Percentiles rank a stretch among this genome's conserved stretches.
phyloP scores from a whole-genome alignment of 2,888 invertebrate genomes.

The Apomyelois bistriatella region DNA sequence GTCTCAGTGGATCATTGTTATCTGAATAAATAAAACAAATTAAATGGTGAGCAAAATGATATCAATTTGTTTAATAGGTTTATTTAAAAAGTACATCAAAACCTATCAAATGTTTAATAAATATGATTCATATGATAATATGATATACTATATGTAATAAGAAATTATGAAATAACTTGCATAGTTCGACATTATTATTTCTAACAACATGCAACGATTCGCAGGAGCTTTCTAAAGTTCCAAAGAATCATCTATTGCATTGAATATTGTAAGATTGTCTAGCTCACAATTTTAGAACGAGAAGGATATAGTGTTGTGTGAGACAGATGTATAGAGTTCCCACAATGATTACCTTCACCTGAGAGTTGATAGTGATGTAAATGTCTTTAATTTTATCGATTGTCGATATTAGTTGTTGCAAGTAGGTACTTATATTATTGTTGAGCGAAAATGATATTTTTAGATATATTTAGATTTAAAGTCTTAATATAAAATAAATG shows the following conservation, averaged over 20 bases:
- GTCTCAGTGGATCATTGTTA: no score
- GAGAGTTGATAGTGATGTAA: slow-evolving; percentile 37
- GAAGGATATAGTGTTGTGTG: slow-evolving; percentile 49
- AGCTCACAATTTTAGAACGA: slow-evolving; percentile 56
- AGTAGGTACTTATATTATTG: no score
- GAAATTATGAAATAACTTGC: background rate
- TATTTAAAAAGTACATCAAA: no score
- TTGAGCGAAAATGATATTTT: no score
- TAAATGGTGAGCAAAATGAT: no score
- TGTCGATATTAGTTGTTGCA: slow-evolving; percentile 1
- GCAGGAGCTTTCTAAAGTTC: slow-evolving; percentile 18
- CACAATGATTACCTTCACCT: slow-evolving; percentile 78
- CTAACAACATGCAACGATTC: slow-evolving; percentile 14
- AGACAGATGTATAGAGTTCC: slow-evolving; percentile 64
- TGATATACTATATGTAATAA: background rate
- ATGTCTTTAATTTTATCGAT: background rate
- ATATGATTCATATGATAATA: no score
- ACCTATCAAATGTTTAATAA: no score
- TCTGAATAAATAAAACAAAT: no score
- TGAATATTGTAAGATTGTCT: slow-evolving; percentile 43
- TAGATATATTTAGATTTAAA: no score
- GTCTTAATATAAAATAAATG: no score
- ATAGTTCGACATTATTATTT: slow-evolving; percentile 5
- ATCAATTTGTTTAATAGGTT: no score
- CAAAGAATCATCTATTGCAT: slow-evolving; percentile 40